A percentile compares a stretch with the other conserved stretches of the same genome.
Evolutionary conservation across 2,888 invertebrate genomes (phyloP).

Genomic region (Trichogramma evanescens): DNA sequence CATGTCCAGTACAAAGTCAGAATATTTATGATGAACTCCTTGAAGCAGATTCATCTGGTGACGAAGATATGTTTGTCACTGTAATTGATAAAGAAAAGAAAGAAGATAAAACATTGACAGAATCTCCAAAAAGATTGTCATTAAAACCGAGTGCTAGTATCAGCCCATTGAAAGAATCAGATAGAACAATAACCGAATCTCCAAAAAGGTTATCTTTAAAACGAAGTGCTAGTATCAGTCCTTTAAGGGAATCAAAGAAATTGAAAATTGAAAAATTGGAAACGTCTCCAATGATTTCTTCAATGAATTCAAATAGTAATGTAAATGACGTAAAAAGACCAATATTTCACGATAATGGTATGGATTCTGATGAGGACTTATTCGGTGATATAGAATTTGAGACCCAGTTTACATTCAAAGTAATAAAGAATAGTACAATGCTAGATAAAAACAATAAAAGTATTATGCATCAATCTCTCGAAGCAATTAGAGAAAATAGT

Average conservation of each 20-base stretch:
- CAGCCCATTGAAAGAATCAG: neutral
- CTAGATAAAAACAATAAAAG: neutral
- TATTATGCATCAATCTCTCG: neutral
- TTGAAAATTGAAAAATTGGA: too few species aligned
- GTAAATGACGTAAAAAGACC: too few species aligned
- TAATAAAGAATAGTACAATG: neutral
- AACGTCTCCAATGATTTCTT: too few species aligned
- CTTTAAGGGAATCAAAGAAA: too few species aligned
- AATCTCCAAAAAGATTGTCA: neutral
- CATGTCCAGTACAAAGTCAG: neutral
- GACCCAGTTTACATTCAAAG: neutral
- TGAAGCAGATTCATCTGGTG: neutral
- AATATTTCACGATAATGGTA: neutral
- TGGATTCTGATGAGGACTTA: conserved; percentile 33
- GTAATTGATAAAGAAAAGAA: neutral
- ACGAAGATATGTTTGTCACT: conserved; percentile 1
- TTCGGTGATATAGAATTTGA: conserved; percentile 20
- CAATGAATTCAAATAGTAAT: too few species aligned
- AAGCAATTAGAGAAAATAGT: neutral
- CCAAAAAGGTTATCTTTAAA: neutral
- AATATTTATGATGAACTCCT: conserved; percentile 14
- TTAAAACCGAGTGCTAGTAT: conserved; percentile 9
- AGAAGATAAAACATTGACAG: neutral
- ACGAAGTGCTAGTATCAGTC: too few species aligned
- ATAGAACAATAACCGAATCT: conserved; percentile 1